These are phyloP conservation scores for Lepidurus couesii DNA, from an alignment of 1,140 invertebrate genomes.

Conservation along the genomic window DNA sequence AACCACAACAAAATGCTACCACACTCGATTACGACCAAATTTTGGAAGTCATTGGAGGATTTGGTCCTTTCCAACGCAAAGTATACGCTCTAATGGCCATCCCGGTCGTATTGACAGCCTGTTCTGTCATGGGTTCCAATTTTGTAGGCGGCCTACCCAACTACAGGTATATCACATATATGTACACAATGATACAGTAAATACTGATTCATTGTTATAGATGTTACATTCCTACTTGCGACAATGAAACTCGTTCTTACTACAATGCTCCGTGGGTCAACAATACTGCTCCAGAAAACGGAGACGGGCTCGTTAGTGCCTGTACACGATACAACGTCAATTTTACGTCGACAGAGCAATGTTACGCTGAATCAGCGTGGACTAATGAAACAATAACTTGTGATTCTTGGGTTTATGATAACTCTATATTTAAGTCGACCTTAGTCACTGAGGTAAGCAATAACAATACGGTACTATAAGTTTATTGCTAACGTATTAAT, in stretches of 20 bases:
- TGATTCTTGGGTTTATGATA: conserved; percentile 29
- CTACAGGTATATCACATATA: conserved; percentile 36
- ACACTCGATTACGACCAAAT: conserved; percentile 38
- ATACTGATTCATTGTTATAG: background rate
- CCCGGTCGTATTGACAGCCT: conserved; percentile 36
- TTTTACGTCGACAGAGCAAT: conserved; percentile 11
- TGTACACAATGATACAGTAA: background rate
- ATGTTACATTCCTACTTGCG: conserved; percentile 30
- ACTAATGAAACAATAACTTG: background rate
- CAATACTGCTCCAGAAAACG: background rate
- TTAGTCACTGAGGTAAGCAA: conserved; percentile 31
- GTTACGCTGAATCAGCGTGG: background rate
- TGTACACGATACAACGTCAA: conserved; percentile 7
- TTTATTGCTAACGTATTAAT: background rate
- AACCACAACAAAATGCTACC: background rate
- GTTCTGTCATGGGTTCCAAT: conserved; percentile 37
- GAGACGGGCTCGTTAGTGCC: background rate
- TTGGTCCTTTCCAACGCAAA: conserved; percentile 37
- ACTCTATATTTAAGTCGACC: conserved; percentile 30
- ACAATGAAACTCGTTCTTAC: background rate
- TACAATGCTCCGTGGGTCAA: conserved; percentile 29
- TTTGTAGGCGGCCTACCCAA: conserved; percentile 37
- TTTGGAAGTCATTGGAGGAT: conserved; percentile 37
- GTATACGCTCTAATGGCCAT: conserved; percentile 36
- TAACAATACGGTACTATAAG: background rate